Conservation (phyloP, 2,888 invertebrate genomes). For the Lamproptera curius region DNA sequence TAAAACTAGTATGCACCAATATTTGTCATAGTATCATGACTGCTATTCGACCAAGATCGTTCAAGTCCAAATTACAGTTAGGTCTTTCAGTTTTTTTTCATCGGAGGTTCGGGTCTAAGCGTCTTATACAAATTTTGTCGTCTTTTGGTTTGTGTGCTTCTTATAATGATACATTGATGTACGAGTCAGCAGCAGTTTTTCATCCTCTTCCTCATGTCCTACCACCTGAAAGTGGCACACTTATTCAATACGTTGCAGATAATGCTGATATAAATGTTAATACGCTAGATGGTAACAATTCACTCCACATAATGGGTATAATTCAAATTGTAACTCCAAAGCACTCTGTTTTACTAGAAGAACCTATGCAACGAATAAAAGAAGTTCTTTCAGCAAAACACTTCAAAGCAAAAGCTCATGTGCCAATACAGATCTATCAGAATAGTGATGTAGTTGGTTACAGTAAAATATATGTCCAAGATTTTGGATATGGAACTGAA, state of each 20-base stretch:
- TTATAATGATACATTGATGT: conserved; percentile 28
- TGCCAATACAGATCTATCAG: conserved; percentile 31
- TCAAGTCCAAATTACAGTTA: conserved; percentile 27
- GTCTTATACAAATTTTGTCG: conserved; percentile 24
- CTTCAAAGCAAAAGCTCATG: conserved; percentile 34
- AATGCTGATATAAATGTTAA: conserved; percentile 31
- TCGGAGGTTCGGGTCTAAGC: conserved; percentile 26
- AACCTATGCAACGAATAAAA: conserved; percentile 19
- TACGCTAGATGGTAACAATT: conserved; percentile 2
- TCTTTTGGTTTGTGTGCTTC: conserved; percentile 29
- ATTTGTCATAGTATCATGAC: conserved; percentile 24
- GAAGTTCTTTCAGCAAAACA: conserved; percentile 28
- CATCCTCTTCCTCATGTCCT: conserved; percentile 27
- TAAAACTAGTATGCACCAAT: conserved; percentile 24
- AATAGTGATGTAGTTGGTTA: conserved; percentile 32
- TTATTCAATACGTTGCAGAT: conserved; percentile 29
- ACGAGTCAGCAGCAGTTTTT: conserved; percentile 30
- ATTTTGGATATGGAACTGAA: conserved; percentile 26
- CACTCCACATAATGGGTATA: conserved; percentile 22
- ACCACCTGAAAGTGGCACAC: conserved; percentile 25
- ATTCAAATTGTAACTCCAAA: conserved; percentile 25
- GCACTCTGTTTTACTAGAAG: conserved; percentile 19
- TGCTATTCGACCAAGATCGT: conserved; percentile 31
- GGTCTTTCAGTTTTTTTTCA: conserved; percentile 28
- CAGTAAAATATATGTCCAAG: conserved; percentile 26